Evolutionary conservation across 2,113 vertebrate species (phyloP).

Genomic region (Nothocercus julius): DNA sequence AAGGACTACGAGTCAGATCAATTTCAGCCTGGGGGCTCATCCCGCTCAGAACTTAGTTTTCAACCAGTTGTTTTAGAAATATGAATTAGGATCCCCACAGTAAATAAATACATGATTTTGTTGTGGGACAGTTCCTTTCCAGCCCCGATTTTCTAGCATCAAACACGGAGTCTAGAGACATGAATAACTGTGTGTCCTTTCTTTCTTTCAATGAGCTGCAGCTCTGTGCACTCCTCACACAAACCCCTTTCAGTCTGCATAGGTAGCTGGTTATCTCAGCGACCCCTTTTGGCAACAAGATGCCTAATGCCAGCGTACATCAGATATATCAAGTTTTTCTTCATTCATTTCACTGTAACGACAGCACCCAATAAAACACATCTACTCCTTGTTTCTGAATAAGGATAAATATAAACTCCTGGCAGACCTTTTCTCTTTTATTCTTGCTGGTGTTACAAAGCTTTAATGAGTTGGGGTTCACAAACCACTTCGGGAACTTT

Average conservation of each 20-base stretch:
- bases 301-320: neutral
- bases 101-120: rapidly evolving
- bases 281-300: neutral
- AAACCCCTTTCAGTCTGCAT: neutral
- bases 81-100: neutral
- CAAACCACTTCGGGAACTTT: neutral
- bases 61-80: neutral
- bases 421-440: neutral
- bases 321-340: neutral
- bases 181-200: neutral
- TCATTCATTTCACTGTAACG: neutral
- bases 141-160: neutral
- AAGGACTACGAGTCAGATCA: neutral
- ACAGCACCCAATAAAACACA: neutral
- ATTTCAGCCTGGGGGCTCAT: neutral
- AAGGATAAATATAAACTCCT: neutral
- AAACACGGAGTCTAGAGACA: neutral
- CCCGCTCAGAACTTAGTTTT: rapidly evolving
- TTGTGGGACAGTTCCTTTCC: neutral
- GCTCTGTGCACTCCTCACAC: neutral
- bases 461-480: neutral
- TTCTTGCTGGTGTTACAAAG: neutral
- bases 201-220: neutral
- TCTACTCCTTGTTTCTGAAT: neutral
- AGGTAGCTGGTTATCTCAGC: rapidly evolving